Evolutionary conservation across 2,797 vertebrate species (phyloP).

Genomic region (Etheostoma perlongum): DNA sequence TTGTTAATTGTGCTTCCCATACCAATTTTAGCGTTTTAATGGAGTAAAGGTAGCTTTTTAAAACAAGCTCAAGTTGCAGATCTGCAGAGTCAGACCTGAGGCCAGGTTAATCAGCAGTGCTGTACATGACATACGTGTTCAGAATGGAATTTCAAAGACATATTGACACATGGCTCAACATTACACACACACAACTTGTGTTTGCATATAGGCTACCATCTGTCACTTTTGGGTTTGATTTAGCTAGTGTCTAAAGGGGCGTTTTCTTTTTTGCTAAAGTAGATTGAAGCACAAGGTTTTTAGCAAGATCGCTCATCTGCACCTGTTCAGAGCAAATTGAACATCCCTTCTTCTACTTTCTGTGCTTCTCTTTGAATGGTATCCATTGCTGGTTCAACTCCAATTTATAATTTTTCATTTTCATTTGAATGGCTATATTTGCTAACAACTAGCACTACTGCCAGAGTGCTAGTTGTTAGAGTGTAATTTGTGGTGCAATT

Average conservation of each 20-base stretch:
- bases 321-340: background rate
- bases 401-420: no score
- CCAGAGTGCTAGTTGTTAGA: no score
- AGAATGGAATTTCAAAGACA: slow-evolving; percentile 2
- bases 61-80: slow-evolving; percentile 2
- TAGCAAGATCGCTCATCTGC: background rate
- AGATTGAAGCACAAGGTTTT: background rate
- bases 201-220: background rate
- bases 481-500: no score
- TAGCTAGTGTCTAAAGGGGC: no score
- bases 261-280: background rate
- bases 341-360: no score
- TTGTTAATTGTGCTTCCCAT: background rate
- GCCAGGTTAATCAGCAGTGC: background rate
- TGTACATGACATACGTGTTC: background rate
- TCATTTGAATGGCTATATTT: no score
- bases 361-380: no score
- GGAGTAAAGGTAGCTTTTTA: background rate
- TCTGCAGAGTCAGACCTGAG: background rate
- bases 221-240: background rate
- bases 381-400: no score
- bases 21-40: slow-evolving; percentile 1
- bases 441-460: no score
- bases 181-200: background rate
- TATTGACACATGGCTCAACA: background rate